Base-by-base conservation (phyloP, 2,113 vertebrate genomes). In the Nothobranchius kuhntae region DNA sequence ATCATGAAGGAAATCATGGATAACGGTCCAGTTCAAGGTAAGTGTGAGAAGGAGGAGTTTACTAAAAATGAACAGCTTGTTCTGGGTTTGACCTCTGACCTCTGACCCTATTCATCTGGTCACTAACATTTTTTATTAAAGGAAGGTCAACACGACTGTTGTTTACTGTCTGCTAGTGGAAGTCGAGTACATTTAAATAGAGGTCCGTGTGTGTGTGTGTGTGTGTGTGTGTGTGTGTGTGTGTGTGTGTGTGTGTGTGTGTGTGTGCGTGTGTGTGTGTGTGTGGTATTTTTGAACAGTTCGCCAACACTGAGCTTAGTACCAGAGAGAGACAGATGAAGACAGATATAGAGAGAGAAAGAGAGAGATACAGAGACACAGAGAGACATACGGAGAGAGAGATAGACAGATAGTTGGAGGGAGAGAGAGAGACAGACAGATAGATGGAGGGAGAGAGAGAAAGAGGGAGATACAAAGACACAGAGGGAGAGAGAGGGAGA, bases 1-100 rank as follows among this genome's bases (percentile, higher is more conserved):
- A 97, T 99, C 75, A 99, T 98, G 98, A 99, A 98, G 82, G 98
- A 99, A 86, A 89, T 99, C 70, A 88, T 96, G 94, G 94, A 98
- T 85, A 99, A 99, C 0, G 98, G 98, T 26, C 98, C 98, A 0
- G 96, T 99, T 73, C 97, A 99, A 96, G 98, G 98, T 98, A 84
- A 89, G 13, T 42, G 8, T 63, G 50, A 61, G 8, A 70, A 53
- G 62, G 12, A 17, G 13, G 56, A 72, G 26, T 64, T 53, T 53
- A 17, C 51, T 24, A 5, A 24, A 53, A 53, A 26, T 21, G 7
- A 7, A 9, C 54, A 14, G 53, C 53, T 81, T 76, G 72, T 50
- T 61, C 60, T 0, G 15, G 46, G 17, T 67, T 80, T 85, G 53
- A 81, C 68, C 85, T 80, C 13, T 82, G 73, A 85, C 78, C 77